phyloP scores from a whole-genome alignment of 2,888 invertebrate genomes.

The Coremacera marginata region DNA sequence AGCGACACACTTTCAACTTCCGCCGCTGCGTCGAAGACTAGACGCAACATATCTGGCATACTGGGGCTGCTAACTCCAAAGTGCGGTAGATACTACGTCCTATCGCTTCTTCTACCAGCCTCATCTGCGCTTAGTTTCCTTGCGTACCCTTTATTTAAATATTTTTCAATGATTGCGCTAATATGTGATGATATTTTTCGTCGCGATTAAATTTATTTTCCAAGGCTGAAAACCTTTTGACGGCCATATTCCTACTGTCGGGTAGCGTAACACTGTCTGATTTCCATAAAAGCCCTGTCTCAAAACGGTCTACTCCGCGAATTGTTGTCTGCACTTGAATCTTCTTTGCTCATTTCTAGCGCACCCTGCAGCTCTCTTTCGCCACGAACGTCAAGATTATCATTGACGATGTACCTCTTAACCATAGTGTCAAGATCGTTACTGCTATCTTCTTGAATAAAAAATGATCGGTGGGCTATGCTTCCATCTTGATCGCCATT shows the following conservation, averaged over 20 bases:
- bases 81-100: slow-evolving; percentile 52
- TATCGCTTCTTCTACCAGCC: no score
- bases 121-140: no score
- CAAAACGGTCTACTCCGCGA: not conserved
- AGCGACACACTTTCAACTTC: slow-evolving; percentile 47
- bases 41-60: slow-evolving; percentile 53
- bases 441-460: not conserved
- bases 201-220: no score
- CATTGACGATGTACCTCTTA: not conserved
- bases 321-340: not conserved
- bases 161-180: no score
- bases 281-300: no score
- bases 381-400: not conserved
- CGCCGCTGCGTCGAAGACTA: slow-evolving; percentile 58
- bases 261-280: no score
- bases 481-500: not conserved
- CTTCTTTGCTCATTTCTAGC: not conserved
- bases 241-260: no score
- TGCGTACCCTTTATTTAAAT: no score
- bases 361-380: not conserved
- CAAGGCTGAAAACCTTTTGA: no score
- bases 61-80: slow-evolving; percentile 48
- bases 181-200: no score
- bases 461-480: not conserved
- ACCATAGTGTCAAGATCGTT: not conserved